These are phyloP conservation scores for Phycodurus eques DNA, from an alignment of 2,113 vertebrate species.

Conservation along the genomic window DNA sequence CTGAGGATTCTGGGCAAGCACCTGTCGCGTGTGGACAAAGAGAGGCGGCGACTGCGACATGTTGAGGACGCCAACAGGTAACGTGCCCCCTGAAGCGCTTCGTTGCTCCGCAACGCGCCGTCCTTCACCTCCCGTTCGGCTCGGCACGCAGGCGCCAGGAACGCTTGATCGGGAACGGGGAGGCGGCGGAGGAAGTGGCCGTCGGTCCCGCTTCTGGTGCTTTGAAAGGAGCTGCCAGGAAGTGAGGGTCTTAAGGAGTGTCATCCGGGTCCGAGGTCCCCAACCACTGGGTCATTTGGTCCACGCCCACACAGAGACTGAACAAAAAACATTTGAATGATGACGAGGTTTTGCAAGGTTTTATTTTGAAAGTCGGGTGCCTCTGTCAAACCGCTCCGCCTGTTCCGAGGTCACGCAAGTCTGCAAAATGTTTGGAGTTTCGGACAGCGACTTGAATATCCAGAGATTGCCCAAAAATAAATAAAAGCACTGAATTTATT, in stretches of 20 bases:
- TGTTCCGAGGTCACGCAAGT: too few species aligned
- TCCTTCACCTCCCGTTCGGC: neutral
- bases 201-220: neutral
- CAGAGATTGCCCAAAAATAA: too few species aligned
- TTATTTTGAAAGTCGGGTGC: too few species aligned
- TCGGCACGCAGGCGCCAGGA: constrained; percentile 18
- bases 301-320: neutral
- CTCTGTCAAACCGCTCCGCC: too few species aligned
- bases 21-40: constrained; percentile 55
- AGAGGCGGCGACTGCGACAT: constrained; percentile 41
- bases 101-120: neutral
- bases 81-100: neutral
- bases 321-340: neutral
- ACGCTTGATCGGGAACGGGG: constrained; percentile 32
- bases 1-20: constrained; percentile 66
- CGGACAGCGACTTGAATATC: too few species aligned
- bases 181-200: constrained; percentile 46
- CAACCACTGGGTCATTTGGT: neutral
- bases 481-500: too few species aligned
- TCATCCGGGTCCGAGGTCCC: neutral
- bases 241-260: neutral
- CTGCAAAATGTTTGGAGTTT: too few species aligned
- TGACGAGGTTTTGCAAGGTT: too few species aligned
- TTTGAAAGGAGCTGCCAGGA: neutral
- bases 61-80: constrained; percentile 38